Base-by-base conservation (phyloP, 2,113 vertebrate genomes). In the Bombycilla garrulus region DNA sequence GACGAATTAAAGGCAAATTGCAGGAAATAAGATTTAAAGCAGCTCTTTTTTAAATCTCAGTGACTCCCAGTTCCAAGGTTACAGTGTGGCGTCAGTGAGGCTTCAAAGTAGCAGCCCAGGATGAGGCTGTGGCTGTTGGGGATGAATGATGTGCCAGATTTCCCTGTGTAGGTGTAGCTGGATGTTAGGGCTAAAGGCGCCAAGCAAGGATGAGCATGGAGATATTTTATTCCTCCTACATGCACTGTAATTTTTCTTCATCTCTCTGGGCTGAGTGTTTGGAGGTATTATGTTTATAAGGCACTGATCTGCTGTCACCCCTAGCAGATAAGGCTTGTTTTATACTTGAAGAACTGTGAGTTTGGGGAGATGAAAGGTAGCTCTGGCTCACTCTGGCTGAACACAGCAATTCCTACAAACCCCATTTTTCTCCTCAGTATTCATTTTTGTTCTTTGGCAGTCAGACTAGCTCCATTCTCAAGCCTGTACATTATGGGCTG, bases 281-380 rank as follows among this genome's bases (percentile, higher is more conserved):
- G 47, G 64, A 86, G 58, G 38, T 70, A 70, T 33, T 36, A 40
- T 51, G 54, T 77, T 89, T 66, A 57, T 67, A 50, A 81, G 44
- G 56, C 66, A n/a, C 91, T 91, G 72, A 83, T 82, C 54, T 10
- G 0, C 62, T 62, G 79, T 81, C 90, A 64, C 21, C 64, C 58
- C 64, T 79, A 65, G 83, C 48, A 94, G 67, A 80, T 77, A 62
- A 88, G 67, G 62, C 77, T 92, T 69, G 64, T 88, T 93, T 90
- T 61, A 81, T 61, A 74, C 66, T 51, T 81, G 57, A 85, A 48
- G 81, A 87, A 36, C n/a, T 54, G 25, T 12, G 44, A 60, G 38
- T 87, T 47, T 83, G 47, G 36, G 24, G 79, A 62, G 64, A 70
- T 58, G 29, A 74, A 73, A 82, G 65, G 73, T 50, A 53, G 78